Conservation (phyloP, 2,797 vertebrate genomes). For the Anisognathus igniventris region DNA sequence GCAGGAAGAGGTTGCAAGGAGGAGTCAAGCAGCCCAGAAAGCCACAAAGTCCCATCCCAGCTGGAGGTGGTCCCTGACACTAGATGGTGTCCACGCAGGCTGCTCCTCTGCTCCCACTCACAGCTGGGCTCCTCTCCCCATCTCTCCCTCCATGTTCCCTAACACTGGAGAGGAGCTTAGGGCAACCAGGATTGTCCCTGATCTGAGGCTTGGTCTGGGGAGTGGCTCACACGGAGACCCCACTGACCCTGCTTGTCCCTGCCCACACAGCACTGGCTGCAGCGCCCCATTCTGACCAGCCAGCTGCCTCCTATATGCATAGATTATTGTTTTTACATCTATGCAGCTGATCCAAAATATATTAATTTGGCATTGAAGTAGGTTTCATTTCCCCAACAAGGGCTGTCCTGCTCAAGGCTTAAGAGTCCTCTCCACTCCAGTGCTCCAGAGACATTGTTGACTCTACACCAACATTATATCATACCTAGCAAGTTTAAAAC, state of each 20-base stretch:
- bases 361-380: neutral
- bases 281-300: neutral
- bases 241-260: rapidly evolving
- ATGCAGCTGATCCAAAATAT: neutral
- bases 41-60: neutral
- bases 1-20: neutral
- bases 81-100: rapidly evolving
- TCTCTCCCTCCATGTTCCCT: neutral
- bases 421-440: neutral
- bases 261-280: rapidly evolving
- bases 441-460: neutral
- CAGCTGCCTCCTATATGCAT: neutral
- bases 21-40: neutral
- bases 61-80: neutral
- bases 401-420: neutral
- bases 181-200: neutral
- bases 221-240: neutral
- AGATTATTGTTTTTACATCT: neutral
- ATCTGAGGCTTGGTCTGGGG: rapidly evolving
- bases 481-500: neutral
- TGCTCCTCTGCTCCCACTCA: neutral
- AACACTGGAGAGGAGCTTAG: rapidly evolving
- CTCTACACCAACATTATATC: neutral
- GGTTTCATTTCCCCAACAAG: neutral
- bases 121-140: rapidly evolving